These are phyloP conservation scores for Athrips mouffetella DNA, from an alignment of 2,888 invertebrate genomes.

Conservation along the genomic window DNA sequence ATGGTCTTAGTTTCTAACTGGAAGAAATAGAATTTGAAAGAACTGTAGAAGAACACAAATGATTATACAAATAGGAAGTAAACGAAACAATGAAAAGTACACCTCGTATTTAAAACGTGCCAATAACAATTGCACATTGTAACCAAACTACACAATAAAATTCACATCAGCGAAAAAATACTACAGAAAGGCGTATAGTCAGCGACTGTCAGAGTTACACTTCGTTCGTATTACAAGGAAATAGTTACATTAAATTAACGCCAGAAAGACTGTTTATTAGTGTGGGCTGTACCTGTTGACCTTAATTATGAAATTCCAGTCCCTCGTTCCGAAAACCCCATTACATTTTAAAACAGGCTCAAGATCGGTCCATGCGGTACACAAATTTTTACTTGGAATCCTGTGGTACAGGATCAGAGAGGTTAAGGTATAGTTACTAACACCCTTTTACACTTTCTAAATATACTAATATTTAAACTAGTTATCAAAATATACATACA, in stretches of 20 bases:
- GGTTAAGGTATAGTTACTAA: too few species aligned
- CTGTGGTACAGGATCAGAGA: too few species aligned
- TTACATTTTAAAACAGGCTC: not conserved
- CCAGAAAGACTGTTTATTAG: not conserved
- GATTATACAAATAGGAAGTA: not conserved
- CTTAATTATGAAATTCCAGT: not conserved
- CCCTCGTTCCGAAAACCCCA: not conserved
- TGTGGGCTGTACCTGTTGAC: not conserved
- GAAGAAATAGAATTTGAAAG: not conserved
- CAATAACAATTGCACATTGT: conserved; percentile 4
- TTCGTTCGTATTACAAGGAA: not conserved
- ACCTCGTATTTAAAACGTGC: not conserved
- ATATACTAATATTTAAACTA: too few species aligned
- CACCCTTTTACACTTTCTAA: too few species aligned
- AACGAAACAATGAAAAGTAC: not conserved
- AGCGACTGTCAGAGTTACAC: not conserved
- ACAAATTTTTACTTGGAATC: not conserved
- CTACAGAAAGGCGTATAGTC: not conserved
- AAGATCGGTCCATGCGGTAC: not conserved
- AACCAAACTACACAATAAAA: not conserved
- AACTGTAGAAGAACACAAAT: too few species aligned
- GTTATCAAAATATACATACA: too few species aligned
- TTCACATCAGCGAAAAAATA: not conserved
- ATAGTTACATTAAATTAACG: not conserved
- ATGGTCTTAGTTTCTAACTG: conserved; percentile 2